phyloP scores from a whole-genome alignment of 2,797 vertebrate genomes.

The Lacerta bilineata region DNA sequence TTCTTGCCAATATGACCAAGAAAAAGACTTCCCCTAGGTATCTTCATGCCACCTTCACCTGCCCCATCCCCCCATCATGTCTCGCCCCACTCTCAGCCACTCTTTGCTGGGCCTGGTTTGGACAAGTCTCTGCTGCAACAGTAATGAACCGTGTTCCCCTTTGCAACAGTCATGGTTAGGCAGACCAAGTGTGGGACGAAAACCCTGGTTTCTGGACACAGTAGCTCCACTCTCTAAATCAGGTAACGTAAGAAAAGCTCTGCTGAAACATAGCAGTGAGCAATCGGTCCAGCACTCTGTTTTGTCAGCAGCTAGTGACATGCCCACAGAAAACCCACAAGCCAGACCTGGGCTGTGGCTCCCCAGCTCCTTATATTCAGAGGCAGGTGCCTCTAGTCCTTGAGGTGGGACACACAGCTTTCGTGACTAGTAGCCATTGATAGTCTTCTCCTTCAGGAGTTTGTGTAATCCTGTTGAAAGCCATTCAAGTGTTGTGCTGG shows the following conservation, averaged over 20 bases:
- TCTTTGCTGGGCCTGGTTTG: too few relatives aligned
- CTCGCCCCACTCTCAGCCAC: too few relatives aligned
- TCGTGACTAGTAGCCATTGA: not conserved
- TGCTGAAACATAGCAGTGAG: too few relatives aligned
- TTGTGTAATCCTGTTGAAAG: not conserved
- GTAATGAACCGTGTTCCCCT: not conserved
- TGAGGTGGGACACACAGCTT: not conserved
- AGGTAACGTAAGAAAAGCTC: too few relatives aligned
- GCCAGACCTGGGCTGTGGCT: too few relatives aligned
- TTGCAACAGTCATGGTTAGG: not conserved
- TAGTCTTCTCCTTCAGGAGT: not conserved
- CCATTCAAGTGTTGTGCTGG: not conserved
- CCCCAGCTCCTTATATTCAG: too few relatives aligned
- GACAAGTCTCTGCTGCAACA: not conserved
- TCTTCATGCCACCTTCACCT: not conserved
- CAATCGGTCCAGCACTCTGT: too few relatives aligned
- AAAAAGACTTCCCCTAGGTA: not conserved
- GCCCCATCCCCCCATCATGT: not conserved
- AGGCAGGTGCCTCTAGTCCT: not conserved
- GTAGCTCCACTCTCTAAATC: not conserved
- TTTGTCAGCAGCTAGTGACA: too few relatives aligned
- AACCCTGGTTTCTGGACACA: not conserved
- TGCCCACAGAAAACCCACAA: too few relatives aligned
- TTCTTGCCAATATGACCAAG: not conserved
- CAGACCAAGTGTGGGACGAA: not conserved